Base-by-base conservation (phyloP, 1,140 invertebrate genomes). In the Caenorhabditis brenneri region DNA sequence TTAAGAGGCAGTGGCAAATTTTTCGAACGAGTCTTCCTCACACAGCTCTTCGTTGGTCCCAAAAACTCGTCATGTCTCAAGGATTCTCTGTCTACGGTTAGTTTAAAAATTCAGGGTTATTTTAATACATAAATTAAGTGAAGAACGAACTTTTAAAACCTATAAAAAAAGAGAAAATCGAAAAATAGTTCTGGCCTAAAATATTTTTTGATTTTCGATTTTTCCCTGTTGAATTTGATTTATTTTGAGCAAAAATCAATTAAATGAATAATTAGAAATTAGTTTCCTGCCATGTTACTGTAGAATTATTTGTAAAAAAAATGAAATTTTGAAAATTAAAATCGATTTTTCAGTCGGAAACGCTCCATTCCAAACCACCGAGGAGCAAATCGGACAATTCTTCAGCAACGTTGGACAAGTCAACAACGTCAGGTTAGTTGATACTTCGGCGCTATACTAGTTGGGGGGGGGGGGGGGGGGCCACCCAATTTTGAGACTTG, bases 371-470 rank as follows among this genome's bases (percentile, higher is more conserved):
- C 97, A 99, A 93, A 96, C 97, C 0, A 99, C 97, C 0, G 98
- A 99, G 93, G 96, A 99, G 90, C 97, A 98, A 92, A 92, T 99
- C 15, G 98, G 97, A 91, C 96, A 99, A 90, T 98, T 99, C 88
- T 99, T 99, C 91, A 95, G 94, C 89, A 95, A 97, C 93, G 97
- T 97, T 87, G 98, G 98, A 10, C 96, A 96, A 33, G 97, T 99
- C n/a, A 74, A 9, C 36, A 74, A 74, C 65, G 65, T 74, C 65
- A 74, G 65, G 65, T 74, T 27, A 74, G 49, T n/a, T n/a, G n/a
- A n/a, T n/a, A n/a, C n/a, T n/a, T n/a, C n/a, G n/a, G n/a, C n/a
- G n/a, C n/a, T n/a, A n/a, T n/a, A n/a, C n/a, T n/a, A n/a, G n/a
- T n/a, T n/a, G n/a, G n/a, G n/a, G n/a, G n/a, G n/a, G n/a, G n/a